Conservation (phyloP, 1,140 invertebrate genomes). For the Alviniconcha marisindica region DNA sequence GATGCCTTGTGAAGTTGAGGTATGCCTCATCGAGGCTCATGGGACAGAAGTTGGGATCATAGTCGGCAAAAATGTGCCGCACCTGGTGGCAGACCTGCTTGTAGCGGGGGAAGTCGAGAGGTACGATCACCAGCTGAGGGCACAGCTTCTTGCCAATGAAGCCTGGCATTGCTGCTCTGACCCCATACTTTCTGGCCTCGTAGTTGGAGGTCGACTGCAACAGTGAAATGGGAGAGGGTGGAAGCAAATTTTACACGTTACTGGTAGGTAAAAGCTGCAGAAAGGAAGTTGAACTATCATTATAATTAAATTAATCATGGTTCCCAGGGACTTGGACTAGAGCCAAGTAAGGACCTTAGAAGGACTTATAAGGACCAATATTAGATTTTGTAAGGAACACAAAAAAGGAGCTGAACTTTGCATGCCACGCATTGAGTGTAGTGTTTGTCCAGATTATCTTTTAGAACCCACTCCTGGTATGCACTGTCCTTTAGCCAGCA, state of each 20-base stretch:
- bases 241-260: not conserved
- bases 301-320: no score
- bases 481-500: no score
- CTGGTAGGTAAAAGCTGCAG: not conserved
- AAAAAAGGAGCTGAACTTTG: no score
- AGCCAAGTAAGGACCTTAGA: no score
- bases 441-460: no score
- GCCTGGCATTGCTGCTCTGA: conserved; percentile 85
- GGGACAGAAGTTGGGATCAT: conserved; percentile 80
- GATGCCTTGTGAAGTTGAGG: conserved; percentile 81
- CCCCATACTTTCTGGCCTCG: conserved; percentile 81
- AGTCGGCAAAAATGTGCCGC: conserved; percentile 77
- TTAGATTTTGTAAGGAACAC: no score
- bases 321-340: no score
- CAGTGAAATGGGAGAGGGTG: no score
- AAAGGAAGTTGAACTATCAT: no score
- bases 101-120: conserved; percentile 80
- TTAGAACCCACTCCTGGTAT: no score
- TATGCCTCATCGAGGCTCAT: conserved; percentile 83
- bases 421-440: no score
- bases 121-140: conserved; percentile 80
- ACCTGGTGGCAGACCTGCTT: conserved; percentile 77
- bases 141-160: conserved; percentile 84
- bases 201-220: conserved; percentile 84
- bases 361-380: no score